Percentiles rank a stretch among this genome's conserved stretches.
Conservation (phyloP, 2,797 vertebrate genomes). For the Eleutherodactylus coqui region DNA sequence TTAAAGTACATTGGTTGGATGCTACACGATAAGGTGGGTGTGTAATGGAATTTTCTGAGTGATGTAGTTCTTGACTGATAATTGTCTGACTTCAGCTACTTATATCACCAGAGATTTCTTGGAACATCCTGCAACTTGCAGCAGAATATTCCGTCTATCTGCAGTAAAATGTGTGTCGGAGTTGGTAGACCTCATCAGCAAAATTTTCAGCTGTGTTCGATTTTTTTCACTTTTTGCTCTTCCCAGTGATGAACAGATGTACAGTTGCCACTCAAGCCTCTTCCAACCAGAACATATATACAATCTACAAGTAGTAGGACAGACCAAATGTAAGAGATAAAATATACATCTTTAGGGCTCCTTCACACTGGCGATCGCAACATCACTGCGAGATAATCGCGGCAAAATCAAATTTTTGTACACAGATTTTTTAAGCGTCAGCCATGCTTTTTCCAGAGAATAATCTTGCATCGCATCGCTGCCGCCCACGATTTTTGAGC, state of each 20-base stretch:
- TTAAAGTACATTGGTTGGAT: constrained; percentile 94
- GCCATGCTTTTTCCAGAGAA: too few species aligned
- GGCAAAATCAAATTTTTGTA: too few species aligned
- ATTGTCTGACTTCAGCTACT: not conserved
- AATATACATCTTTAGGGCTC: too few species aligned
- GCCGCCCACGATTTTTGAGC: too few species aligned
- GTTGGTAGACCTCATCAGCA: not conserved
- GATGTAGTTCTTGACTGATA: not conserved
- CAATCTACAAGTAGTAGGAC: too few species aligned
- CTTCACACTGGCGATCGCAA: too few species aligned
- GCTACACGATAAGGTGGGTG: constrained; percentile 88
- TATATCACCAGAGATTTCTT: not conserved
- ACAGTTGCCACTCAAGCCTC: not conserved
- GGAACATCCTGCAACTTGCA: not conserved
- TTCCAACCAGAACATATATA: not conserved
- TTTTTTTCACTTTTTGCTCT: not conserved
- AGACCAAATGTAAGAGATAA: too few species aligned
- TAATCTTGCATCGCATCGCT: too few species aligned
- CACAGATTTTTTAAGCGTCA: too few species aligned
- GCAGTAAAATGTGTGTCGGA: not conserved
- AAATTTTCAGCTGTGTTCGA: not conserved
- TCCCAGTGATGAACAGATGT: not conserved
- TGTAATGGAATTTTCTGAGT: not conserved
- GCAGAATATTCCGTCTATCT: not conserved
- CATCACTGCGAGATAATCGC: too few species aligned